phyloP scores from a whole-genome alignment of 1,140 invertebrate species.

The Forficula auricularia region DNA sequence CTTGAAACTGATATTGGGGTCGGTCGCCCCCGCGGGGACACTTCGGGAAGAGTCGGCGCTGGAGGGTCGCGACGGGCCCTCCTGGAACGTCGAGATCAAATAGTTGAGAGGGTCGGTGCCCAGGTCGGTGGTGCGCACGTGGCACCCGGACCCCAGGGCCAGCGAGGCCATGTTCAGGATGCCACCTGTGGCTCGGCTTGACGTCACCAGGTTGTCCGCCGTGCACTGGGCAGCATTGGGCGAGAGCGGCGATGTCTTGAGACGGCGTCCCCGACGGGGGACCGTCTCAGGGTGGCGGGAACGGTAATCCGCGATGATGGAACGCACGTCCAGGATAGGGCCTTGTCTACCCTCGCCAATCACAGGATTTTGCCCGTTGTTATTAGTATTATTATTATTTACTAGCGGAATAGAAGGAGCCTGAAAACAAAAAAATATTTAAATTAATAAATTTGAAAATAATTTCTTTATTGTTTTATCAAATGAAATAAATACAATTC shows the following conservation, averaged over 20 bases:
- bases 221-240: constrained; percentile 6
- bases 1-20: constrained; percentile 36
- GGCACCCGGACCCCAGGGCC: constrained; percentile 24
- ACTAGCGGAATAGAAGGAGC: too few species aligned
- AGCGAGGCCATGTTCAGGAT: constrained; percentile 21
- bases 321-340: constrained; percentile 57
- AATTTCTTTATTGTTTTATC: too few species aligned
- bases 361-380: constrained; percentile 21
- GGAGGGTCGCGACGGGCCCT: constrained; percentile 28
- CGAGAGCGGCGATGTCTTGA: constrained; percentile 16
- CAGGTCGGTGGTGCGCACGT: constrained; percentile 21
- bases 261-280: constrained; percentile 40
- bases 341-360: constrained; percentile 49
- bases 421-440: too few species aligned
- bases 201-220: constrained; percentile 9
- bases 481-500: too few species aligned
- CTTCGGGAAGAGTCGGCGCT: constrained; percentile 33
- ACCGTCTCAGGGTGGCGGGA: constrained; percentile 51
- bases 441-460: too few species aligned
- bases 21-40: constrained; percentile 13
- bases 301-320: constrained; percentile 65
- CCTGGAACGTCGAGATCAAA: constrained; percentile 3
- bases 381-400: constrained; percentile 3
- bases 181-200: constrained; percentile 13
- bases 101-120: constrained; percentile 11